These are phyloP conservation scores for Drosophila melanica DNA, from an alignment of 1,140 invertebrate genomes.

Conservation along the genomic window DNA sequence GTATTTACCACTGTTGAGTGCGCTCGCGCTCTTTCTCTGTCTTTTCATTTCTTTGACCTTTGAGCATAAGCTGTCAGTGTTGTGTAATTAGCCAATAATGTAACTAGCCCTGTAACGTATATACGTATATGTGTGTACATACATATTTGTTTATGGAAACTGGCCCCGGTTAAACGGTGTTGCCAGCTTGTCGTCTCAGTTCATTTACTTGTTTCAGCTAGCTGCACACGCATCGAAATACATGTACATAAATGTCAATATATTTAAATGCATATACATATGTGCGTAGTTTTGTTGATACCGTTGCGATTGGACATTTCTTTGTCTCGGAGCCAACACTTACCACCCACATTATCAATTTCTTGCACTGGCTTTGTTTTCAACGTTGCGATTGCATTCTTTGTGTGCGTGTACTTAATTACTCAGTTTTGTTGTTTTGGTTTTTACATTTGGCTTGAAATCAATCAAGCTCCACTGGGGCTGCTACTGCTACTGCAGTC, in stretches of 20 bases:
- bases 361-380: conserved; percentile 38
- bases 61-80: conserved; percentile 26
- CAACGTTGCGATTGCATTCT: not conserved
- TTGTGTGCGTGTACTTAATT: conserved; percentile 12
- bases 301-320: conserved; percentile 40
- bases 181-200: conserved; percentile 29
- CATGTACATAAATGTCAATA: not conserved
- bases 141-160: not conserved
- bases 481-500: not conserved
- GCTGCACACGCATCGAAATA: conserved; percentile 16
- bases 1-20: not conserved
- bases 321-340: conserved; percentile 1
- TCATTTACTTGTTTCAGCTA: conserved; percentile 36
- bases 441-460: conserved; percentile 21
- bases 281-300: conserved; percentile 33
- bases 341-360: conserved; percentile 33
- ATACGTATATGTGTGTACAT: not conserved
- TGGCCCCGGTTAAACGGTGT: conserved; percentile 4
- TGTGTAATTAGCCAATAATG: conserved; percentile 42
- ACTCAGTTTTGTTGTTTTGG: conserved; percentile 5
- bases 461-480: conserved; percentile 19
- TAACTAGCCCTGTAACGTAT: conserved; percentile 4
- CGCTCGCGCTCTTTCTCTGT: no score
- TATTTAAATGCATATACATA: not conserved
- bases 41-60: not conserved